phyloP scores from a whole-genome alignment of 2,797 vertebrate genomes.

The Lacerta bilineata region DNA sequence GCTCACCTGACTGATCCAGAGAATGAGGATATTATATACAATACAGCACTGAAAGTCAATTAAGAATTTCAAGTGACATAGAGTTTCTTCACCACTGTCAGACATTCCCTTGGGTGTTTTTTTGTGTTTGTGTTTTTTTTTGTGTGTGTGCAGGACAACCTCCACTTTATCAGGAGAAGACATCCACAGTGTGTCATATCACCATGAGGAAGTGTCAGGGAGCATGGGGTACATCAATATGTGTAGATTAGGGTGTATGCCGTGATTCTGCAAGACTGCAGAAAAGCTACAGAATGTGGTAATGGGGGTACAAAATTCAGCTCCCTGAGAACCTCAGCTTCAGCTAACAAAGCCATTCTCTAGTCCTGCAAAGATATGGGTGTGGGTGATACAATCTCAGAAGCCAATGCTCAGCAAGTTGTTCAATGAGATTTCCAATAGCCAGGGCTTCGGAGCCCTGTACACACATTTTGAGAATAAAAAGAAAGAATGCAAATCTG shows the following conservation, averaged over 20 bases:
- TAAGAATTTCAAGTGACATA: not conserved
- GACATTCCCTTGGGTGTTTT: not conserved
- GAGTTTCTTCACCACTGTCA: not conserved
- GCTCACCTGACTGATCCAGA: not conserved
- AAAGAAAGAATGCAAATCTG: not conserved
- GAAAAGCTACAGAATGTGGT: not conserved
- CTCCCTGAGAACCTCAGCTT: not conserved
- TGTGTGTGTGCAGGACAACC: too few relatives aligned
- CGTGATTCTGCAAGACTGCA: not conserved
- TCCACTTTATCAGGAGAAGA: too few relatives aligned
- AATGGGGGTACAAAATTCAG: not conserved
- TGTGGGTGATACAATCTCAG: not conserved
- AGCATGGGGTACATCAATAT: not conserved
- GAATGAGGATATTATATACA: not conserved
- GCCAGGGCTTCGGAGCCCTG: not conserved
- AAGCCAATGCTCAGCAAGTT: not conserved
- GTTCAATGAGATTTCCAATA: not conserved
- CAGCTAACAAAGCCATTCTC: constrained; percentile 4
- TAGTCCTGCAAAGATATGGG: not conserved
- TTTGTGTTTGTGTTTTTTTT: too few relatives aligned
- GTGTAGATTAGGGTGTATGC: not conserved
- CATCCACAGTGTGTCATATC: not conserved
- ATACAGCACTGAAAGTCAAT: not conserved
- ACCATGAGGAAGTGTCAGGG: not conserved
- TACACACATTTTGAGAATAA: not conserved